Evolutionary conservation across 2,888 invertebrate genomes (phyloP).

Genomic region (Rugalucina vietnamica): DNA sequence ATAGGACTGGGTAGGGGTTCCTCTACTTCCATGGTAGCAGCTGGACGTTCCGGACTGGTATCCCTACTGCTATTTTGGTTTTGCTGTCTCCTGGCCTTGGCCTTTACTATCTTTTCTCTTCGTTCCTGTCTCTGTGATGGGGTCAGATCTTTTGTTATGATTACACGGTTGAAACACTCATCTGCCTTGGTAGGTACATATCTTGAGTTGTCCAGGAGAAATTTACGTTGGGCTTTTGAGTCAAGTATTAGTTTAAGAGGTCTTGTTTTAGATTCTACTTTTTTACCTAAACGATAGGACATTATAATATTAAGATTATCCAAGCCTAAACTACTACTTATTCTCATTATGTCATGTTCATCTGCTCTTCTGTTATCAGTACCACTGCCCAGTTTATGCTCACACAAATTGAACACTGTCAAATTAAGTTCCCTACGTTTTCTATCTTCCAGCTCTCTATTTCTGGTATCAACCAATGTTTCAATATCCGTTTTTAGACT

Average conservation of each 20-base stretch:
- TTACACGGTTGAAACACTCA: background rate
- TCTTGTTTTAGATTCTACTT: background rate
- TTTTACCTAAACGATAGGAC: background rate
- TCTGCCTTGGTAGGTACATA: background rate
- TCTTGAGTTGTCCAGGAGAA: background rate
- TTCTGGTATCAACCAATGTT: background rate
- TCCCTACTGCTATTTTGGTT: background rate
- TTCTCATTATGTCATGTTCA: background rate
- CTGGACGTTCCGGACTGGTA: background rate
- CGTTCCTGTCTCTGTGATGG: background rate
- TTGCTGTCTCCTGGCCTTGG: background rate
- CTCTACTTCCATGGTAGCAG: background rate
- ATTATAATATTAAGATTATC: background rate
- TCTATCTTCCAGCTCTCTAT: background rate
- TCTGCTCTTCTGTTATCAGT: background rate
- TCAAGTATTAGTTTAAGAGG: background rate
- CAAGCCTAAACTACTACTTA: background rate
- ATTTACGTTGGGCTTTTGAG: background rate
- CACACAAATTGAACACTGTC: background rate
- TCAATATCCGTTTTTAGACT: background rate
- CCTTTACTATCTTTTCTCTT: background rate
- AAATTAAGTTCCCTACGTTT: background rate
- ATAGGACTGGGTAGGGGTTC: background rate
- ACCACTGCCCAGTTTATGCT: background rate
- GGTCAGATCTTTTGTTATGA: background rate